A percentile compares a stretch with the other conserved stretches of the same genome.
phyloP scores from a whole-genome alignment of 2,888 invertebrate genomes.

The Limnephilus rhombicus region DNA sequence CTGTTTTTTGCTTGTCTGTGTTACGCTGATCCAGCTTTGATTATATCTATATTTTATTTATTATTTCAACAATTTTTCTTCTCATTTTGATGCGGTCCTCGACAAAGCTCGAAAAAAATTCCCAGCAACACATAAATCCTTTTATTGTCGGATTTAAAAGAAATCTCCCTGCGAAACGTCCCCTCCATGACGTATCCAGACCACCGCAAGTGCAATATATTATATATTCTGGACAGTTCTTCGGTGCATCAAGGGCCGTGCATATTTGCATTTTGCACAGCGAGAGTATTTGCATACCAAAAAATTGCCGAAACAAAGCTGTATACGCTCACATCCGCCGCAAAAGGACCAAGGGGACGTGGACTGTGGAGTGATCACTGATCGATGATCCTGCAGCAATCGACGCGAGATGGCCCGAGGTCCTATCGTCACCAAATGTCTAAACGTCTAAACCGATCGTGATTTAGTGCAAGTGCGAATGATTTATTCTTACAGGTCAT shows the following conservation, averaged over 20 bases:
- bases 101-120: slow-evolving; percentile 15
- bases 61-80: neutral
- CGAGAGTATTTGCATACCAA: slow-evolving; percentile 59
- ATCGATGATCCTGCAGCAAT: slow-evolving; percentile 52
- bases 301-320: slow-evolving; percentile 56
- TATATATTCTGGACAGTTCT: slow-evolving; percentile 48
- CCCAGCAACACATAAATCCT: slow-evolving; percentile 29
- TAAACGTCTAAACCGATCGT: slow-evolving; percentile 34
- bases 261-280: slow-evolving; percentile 55
- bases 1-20: too few species aligned
- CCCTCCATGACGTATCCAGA: slow-evolving; percentile 57
- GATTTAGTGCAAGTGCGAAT: slow-evolving; percentile 41
- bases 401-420: slow-evolving; percentile 37
- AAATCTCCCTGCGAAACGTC: slow-evolving; percentile 34
- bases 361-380: slow-evolving; percentile 41
- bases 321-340: slow-evolving; percentile 45
- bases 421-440: slow-evolving; percentile 33
- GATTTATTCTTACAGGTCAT: neutral
- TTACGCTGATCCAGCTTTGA: too few species aligned
- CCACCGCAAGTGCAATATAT: slow-evolving; percentile 59
- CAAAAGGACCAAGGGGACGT: slow-evolving; percentile 1
- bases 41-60: neutral
- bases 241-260: slow-evolving; percentile 41
- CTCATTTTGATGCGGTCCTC: neutral
- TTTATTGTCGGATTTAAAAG: slow-evolving; percentile 43